phyloP scores from a whole-genome alignment of 2,888 invertebrate genomes.

The Tachina grossa region DNA sequence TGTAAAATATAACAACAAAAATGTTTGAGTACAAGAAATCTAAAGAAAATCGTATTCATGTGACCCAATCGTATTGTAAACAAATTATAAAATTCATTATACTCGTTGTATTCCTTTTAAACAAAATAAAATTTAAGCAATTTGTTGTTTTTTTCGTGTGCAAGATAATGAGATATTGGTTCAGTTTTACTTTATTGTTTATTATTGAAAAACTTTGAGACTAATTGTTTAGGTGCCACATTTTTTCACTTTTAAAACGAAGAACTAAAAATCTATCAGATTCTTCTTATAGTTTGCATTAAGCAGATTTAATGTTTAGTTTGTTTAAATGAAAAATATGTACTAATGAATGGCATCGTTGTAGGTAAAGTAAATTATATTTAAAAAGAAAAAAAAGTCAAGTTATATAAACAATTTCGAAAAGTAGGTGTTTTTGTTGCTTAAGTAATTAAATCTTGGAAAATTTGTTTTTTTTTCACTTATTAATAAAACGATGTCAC shows the following conservation, averaged over 20 bases:
- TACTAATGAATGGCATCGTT: conserved; percentile 57
- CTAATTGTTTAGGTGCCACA: conserved; percentile 70
- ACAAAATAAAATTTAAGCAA: conserved; percentile 48
- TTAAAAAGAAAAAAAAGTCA: conserved; percentile 69
- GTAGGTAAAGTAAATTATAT: conserved; percentile 69
- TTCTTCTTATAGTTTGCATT: conserved; percentile 2
- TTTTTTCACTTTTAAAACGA: conserved; percentile 26
- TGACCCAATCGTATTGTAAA: conserved; percentile 63
- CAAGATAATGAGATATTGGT: conserved; percentile 22
- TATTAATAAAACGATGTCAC: conserved; percentile 32
- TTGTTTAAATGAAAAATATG: conserved; percentile 26
- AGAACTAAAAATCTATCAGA: conserved; percentile 7
- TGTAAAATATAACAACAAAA: neutral
- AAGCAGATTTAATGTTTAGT: conserved; percentile 33
- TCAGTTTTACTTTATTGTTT: conserved; percentile 55
- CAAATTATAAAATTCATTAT: conserved; percentile 58
- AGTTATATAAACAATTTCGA: conserved; percentile 72
- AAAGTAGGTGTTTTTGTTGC: conserved; percentile 72
- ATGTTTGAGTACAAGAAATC: neutral
- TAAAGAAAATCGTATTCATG: conserved; percentile 39
- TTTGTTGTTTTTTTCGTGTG: conserved; percentile 6
- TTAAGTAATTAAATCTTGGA: conserved; percentile 30
- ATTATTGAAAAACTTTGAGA: conserved; percentile 66
- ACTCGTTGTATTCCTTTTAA: conserved; percentile 54
- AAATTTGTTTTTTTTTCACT: conserved; percentile 18